A percentile compares a stretch with the other conserved stretches of the same genome.
Conservation (phyloP, 64 coral and sea anemone species). For the Porites lutea region DNA sequence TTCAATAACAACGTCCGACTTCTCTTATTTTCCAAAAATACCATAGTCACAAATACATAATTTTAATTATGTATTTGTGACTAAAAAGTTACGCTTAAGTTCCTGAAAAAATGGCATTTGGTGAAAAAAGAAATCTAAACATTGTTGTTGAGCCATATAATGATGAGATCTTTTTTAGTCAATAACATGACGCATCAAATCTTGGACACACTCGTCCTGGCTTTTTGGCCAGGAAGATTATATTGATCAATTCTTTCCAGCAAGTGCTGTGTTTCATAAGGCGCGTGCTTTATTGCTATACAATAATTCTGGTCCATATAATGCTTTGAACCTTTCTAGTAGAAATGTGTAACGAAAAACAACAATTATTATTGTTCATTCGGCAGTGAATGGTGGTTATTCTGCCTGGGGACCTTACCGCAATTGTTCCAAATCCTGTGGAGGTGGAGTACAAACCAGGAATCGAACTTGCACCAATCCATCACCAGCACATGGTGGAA, state of each 20-base stretch:
- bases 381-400: slow-evolving; percentile 20
- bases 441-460: background rate
- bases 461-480: slow-evolving; percentile 24
- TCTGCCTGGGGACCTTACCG: slow-evolving; percentile 7
- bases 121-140: slow-evolving; percentile 7
- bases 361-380: background rate
- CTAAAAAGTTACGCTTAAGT: too few relatives aligned
- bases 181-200: slow-evolving; percentile 32
- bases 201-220: slow-evolving; percentile 32
- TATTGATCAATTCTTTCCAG: too few relatives aligned
- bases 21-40: too few relatives aligned
- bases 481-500: slow-evolving; percentile 2
- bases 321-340: too few relatives aligned
- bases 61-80: too few relatives aligned
- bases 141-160: slow-evolving; percentile 39
- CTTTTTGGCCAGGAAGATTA: slow-evolving; percentile 34
- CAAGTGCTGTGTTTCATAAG: too few relatives aligned
- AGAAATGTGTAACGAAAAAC: too few relatives aligned
- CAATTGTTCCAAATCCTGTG: slow-evolving; percentile 22
- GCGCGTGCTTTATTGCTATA: too few relatives aligned
- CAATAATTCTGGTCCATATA: too few relatives aligned
- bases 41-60: too few relatives aligned
- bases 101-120: too few relatives aligned
- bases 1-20: too few relatives aligned
- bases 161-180: slow-evolving; percentile 32